phyloP scores from a whole-genome alignment of 92 coral and sea anemone species.

The Epizoanthus scotinus region DNA sequence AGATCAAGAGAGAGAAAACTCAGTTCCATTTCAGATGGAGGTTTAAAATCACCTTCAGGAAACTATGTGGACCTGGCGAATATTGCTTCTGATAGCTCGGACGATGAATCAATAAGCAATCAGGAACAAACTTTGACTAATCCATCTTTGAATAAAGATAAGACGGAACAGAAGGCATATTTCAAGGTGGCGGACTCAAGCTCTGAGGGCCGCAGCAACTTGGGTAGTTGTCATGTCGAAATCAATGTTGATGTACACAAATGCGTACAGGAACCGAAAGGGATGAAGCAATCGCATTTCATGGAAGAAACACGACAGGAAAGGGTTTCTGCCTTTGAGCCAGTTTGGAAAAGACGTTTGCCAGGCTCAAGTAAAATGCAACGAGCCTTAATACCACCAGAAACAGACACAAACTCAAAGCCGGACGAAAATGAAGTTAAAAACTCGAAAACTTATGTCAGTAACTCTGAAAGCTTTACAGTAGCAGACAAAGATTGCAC shows the following conservation, averaged over 20 bases:
- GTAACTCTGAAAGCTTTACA: neutral
- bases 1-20: conserved; percentile 2
- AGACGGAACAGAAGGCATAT: neutral
- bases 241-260: neutral
- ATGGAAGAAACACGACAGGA: neutral
- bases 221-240: neutral
- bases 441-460: neutral
- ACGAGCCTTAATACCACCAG: neutral
- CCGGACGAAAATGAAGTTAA: no score
- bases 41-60: neutral
- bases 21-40: neutral
- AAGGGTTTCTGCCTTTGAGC: neutral
- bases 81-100: neutral
- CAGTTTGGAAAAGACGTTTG: conserved; percentile 14
- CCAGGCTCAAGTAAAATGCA: neutral
- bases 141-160: neutral
- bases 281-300: neutral
- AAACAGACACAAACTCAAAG: neutral
- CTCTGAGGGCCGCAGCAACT: neutral
- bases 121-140: neutral
- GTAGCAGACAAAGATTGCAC: neutral
- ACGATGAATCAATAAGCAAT: neutral
- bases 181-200: conserved; percentile 1
- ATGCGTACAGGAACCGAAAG: neutral
- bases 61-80: neutral